Conservation (phyloP, 2,797 vertebrate genomes). For the Enteromius paludinosus region DNA sequence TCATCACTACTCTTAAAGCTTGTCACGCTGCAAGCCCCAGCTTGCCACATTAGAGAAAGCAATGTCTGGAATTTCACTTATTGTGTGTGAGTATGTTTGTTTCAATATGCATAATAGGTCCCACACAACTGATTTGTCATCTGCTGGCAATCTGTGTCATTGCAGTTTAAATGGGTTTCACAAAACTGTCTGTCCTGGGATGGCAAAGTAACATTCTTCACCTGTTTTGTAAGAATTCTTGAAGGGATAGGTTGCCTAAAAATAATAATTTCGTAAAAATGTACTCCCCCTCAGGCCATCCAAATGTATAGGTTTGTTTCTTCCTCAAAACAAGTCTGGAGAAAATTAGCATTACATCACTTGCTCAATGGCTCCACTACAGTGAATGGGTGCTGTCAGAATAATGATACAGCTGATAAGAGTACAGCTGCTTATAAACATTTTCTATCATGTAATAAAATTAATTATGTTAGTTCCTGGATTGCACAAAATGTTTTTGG, state of each 20-base stretch:
- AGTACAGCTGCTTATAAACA: background rate
- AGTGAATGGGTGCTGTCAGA: background rate
- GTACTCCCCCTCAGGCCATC: background rate
- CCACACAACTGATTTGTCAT: background rate
- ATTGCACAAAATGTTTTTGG: background rate
- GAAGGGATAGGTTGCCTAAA: background rate
- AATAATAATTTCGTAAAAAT: background rate
- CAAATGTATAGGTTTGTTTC: background rate
- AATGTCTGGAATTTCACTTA: slow-evolving; percentile 71
- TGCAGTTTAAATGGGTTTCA: background rate
- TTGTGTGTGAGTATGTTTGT: slow-evolving; percentile 1
- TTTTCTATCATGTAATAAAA: too few species aligned
- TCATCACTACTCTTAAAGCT: slow-evolving; percentile 67
- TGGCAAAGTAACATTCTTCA: background rate
- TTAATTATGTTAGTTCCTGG: background rate
- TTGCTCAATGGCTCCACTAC: background rate
- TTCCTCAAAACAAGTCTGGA: background rate
- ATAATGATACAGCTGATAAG: background rate
- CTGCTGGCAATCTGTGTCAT: background rate
- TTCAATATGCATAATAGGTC: background rate
- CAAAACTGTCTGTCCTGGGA: background rate
- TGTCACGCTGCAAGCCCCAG: slow-evolving; percentile 68
- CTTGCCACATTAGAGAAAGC: slow-evolving; percentile 66
- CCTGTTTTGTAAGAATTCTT: background rate
- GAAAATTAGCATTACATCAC: background rate